Evolutionary conservation across 2,113 vertebrate genomes (phyloP).

Genomic region (Pseudois nayaur): DNA sequence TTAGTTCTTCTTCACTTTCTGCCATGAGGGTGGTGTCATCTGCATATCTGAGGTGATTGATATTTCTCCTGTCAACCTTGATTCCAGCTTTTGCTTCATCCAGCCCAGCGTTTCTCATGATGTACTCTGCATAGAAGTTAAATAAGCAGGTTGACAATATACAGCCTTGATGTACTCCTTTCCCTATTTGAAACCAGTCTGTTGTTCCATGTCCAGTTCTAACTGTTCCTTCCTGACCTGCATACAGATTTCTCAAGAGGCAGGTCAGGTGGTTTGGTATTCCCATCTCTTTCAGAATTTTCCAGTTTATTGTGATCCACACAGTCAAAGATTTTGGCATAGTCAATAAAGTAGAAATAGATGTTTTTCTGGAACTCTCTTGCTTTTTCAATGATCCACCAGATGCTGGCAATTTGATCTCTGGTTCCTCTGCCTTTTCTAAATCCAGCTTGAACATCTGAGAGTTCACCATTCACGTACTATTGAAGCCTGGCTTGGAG

Average conservation of each 20-base stretch:
- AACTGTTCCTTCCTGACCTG: background rate
- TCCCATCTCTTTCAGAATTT: background rate
- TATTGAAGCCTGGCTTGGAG: background rate
- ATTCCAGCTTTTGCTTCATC: background rate
- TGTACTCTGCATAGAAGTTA: background rate
- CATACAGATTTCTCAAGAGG: background rate
- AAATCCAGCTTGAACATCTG: background rate
- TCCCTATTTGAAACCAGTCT: background rate
- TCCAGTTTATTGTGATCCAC: background rate
- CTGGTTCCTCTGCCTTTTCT: background rate
- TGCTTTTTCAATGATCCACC: background rate
- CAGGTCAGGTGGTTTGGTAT: background rate
- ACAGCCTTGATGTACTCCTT: background rate
- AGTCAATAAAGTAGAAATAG: background rate
- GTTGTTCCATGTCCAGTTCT: background rate
- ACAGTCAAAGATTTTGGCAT: background rate
- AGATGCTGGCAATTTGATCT: background rate
- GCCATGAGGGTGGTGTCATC: background rate
- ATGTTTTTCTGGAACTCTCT: background rate
- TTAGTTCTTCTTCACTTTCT: background rate
- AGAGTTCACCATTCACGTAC: accelerated
- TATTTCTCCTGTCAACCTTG: background rate
- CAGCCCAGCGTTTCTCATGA: accelerated
- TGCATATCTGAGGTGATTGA: background rate
- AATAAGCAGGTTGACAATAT: background rate